A percentile compares a stretch with the other conserved stretches of the same genome.
Evolutionary conservation across 2,797 vertebrate species (phyloP).

Genomic region (Trachops cirrhosus): DNA sequence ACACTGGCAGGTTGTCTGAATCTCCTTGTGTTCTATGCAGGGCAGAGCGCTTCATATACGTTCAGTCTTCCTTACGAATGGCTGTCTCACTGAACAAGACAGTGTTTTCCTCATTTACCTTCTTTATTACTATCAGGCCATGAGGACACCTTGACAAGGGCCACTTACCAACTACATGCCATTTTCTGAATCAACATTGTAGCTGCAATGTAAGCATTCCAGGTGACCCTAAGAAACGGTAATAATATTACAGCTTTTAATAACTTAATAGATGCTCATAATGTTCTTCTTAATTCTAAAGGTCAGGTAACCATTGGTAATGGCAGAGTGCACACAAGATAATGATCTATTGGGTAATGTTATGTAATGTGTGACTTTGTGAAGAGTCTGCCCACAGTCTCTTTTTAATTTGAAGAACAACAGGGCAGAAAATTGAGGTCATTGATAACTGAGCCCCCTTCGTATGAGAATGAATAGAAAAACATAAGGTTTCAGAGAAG

Average conservation of each 20-base stretch:
- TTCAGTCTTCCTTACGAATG: conserved; percentile 33
- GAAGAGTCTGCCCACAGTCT: conserved; percentile 31
- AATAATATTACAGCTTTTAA: conserved; percentile 3
- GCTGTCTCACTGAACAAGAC: neutral
- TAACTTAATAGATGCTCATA: neutral
- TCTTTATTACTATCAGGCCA: conserved; percentile 39
- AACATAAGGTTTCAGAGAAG: conserved; percentile 32
- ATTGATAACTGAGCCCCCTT: conserved; percentile 48
- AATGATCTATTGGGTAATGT: conserved; percentile 44
- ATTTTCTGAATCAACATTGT: neutral
- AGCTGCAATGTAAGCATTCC: conserved; percentile 10
- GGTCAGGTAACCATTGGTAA: conserved; percentile 50
- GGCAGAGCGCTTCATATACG: neutral
- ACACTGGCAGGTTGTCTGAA: neutral
- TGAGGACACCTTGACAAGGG: neutral
- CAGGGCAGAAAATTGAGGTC: conserved; percentile 71
- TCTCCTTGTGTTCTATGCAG: neutral
- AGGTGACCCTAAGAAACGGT: neutral
- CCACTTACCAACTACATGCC: neutral
- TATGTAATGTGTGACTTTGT: conserved; percentile 61
- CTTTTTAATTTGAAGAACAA: conserved; percentile 75
- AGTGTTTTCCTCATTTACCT: conserved; percentile 31
- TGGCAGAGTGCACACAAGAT: conserved; percentile 41
- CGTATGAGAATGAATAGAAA: conserved; percentile 48
- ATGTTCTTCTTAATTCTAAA: conserved; percentile 52